Evolutionary conservation across 2,888 invertebrate genomes (phyloP), one percentile per base, ranked within the genome.

Genomic region (Aphidius colemani): DNA sequence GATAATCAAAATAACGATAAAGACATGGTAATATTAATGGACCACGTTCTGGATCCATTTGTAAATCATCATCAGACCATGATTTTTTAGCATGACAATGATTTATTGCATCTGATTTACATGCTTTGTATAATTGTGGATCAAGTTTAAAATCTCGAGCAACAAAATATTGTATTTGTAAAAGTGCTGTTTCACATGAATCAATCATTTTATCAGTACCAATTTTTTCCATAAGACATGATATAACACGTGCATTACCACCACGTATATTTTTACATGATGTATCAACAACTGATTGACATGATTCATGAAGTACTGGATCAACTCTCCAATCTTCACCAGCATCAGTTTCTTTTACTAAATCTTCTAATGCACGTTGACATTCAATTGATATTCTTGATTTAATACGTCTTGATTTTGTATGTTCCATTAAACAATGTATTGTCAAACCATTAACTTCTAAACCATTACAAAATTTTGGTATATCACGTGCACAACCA

Each of bases 111-210:
- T 98, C 97, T 68, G 89, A 88, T 74, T 90, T 92, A 78, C 98
- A 99, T 43, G 91, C 90, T 76, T 89, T 88, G 78, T 94, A 98
- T 51, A 99, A 84, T 72, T 90, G 90, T 0, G 95, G 93, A 82
- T 97, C 96, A 55, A 97, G 84, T 75, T 93, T 95, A 80, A 95
- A 99, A 83, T 98, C 95, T 73, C 99, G 88, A 0, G 96, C 93
- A 67, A 98, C 89, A 83, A 99, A 99, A 83, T 97, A 99, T 79
- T 99, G 97, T 75, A 99, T 95, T 83, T 98, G 95, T 65, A 98
- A 85, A 51, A 99, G 85, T 7, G 95, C 92, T 68, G 91, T 89
- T 84, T 96, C 95, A 85, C 99, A 99, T 11, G 92, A 90, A 65
- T 89, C 88, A 1, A 88, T 90, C 96, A 98, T 98, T 50, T 88